These are phyloP conservation scores for Sebastes iracundus DNA, from an alignment of 2,797 vertebrate species.

Conservation along the genomic window DNA sequence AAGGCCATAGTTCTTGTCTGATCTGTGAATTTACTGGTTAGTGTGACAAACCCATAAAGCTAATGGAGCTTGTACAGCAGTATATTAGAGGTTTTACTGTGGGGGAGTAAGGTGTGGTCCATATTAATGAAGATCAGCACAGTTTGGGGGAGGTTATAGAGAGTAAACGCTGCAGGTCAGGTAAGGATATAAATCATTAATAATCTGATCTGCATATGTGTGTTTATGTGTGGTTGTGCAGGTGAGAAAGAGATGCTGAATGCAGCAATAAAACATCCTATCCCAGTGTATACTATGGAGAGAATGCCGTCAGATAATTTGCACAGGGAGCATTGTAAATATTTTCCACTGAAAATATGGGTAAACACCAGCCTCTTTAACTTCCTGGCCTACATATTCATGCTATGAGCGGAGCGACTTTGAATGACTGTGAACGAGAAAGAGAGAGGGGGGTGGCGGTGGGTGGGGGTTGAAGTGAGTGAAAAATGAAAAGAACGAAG, in stretches of 20 bases:
- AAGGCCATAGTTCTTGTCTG: constrained; percentile 34
- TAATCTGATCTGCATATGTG: constrained; percentile 51
- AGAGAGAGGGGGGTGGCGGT: neutral
- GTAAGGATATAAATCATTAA: constrained; percentile 60
- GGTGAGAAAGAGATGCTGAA: constrained; percentile 12
- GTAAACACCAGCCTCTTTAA: constrained; percentile 29
- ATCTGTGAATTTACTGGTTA: constrained; percentile 52
- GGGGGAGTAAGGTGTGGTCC: constrained; percentile 13
- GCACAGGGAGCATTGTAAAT: constrained; percentile 24
- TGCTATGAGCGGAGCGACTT: constrained; percentile 13
- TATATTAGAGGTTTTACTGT: constrained; percentile 9
- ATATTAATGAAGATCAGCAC: constrained; percentile 54
- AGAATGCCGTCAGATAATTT: neutral
- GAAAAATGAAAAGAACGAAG: constrained; percentile 23
- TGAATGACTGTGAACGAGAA: constrained; percentile 40
- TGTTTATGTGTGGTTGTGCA: neutral
- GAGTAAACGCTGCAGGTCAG: constrained; percentile 59
- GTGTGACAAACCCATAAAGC: constrained; percentile 39
- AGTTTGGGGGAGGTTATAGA: constrained; percentile 35
- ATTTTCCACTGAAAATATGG: constrained; percentile 7
- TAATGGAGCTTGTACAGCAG: constrained; percentile 41
- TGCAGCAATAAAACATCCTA: neutral
- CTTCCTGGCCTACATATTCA: constrained; percentile 45
- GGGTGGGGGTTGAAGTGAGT: constrained; percentile 18
- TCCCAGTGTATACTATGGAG: neutral